These are phyloP conservation scores for Mirza zaza DNA, from an alignment of 2,113 vertebrate genomes.

Conservation along the genomic window DNA sequence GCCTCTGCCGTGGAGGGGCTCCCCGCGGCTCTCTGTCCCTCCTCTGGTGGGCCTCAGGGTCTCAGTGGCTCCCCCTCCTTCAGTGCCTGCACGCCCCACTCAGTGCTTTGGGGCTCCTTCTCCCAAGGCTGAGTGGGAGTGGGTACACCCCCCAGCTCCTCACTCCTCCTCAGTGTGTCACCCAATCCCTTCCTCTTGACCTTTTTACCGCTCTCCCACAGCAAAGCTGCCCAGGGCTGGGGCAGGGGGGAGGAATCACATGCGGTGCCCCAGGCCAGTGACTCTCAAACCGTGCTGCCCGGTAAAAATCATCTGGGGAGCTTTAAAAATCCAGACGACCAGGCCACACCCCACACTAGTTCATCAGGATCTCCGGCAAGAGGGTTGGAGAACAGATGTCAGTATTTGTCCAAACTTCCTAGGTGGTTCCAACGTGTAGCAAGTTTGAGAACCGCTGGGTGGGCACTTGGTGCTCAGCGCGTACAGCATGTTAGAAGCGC, in stretches of 20 bases:
- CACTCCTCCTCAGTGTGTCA: background rate
- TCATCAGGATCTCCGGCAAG: background rate
- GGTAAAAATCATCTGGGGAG: background rate
- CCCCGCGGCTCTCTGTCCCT: background rate
- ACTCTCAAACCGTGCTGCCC: background rate
- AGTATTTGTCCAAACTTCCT: background rate
- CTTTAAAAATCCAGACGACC: background rate
- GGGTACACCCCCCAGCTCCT: background rate
- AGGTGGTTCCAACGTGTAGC: rapidly evolving
- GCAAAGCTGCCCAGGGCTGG: background rate
- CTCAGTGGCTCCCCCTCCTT: background rate
- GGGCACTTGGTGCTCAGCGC: background rate
- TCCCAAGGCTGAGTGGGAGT: background rate
- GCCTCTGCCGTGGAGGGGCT: background rate
- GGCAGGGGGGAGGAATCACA: too few relatives aligned
- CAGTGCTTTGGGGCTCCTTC: background rate
- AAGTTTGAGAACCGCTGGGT: background rate
- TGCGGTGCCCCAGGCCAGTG: background rate
- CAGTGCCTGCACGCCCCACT: background rate
- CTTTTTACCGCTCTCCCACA: background rate
- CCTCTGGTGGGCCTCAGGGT: background rate
- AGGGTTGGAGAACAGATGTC: background rate
- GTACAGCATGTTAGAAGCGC: rapidly evolving
- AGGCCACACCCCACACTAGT: background rate
- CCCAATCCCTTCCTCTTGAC: background rate